Conservation (phyloP, 2,113 vertebrate species). For the Burhinus bistriatus region DNA sequence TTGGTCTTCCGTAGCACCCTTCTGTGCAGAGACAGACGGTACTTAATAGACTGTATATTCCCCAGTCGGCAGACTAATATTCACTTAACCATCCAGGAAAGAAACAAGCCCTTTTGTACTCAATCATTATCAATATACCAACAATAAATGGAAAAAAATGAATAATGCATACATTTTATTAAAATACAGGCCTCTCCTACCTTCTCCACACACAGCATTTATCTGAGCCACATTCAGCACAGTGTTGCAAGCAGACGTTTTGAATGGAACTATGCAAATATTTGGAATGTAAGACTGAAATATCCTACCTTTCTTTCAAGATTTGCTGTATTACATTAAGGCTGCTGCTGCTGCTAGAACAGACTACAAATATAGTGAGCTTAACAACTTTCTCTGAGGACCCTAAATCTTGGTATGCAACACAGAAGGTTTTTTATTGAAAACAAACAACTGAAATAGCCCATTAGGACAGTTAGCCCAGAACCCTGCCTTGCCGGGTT, state of each 20-base stretch:
- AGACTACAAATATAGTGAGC: neutral
- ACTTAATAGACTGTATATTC: neutral
- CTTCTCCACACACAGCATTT: neutral
- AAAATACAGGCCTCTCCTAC: neutral
- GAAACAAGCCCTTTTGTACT: neutral
- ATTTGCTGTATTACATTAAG: neutral
- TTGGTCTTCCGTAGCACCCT: neutral
- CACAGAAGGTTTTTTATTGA: constrained; percentile 41
- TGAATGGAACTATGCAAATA: neutral
- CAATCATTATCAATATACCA: neutral
- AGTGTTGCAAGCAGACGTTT: neutral
- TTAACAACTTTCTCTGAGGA: neutral
- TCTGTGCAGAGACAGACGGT: neutral
- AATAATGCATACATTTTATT: neutral
- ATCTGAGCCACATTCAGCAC: neutral
- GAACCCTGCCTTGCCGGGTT: constrained; percentile 17
- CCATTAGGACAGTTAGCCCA: constrained; percentile 57
- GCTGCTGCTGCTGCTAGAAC: neutral
- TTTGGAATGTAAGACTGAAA: neutral
- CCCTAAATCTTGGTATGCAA: constrained; percentile 36
- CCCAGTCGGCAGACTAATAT: neutral
- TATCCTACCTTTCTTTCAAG: neutral
- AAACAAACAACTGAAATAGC: constrained; percentile 52
- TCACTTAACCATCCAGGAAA: neutral
- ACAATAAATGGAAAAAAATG: neutral